Percentiles rank a stretch among this genome's conserved stretches.
Evolutionary conservation across 2,888 invertebrate genomes (phyloP).

Genomic region (Lasioglossum pauxillum): DNA sequence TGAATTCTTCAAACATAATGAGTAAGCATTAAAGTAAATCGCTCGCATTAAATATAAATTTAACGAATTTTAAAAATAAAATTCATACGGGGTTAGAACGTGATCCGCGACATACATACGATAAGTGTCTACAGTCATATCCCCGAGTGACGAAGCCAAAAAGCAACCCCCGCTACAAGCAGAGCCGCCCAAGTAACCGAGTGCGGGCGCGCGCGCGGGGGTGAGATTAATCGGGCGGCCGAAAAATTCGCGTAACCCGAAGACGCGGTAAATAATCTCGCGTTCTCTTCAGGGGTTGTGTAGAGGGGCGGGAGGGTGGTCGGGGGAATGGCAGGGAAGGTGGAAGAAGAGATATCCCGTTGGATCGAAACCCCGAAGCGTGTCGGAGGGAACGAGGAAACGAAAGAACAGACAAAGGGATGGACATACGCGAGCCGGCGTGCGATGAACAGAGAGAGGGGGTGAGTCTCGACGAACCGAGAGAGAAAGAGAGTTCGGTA

Average conservation of each 20-base stretch:
- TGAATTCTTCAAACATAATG: no score
- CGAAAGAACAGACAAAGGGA: constrained; percentile 40
- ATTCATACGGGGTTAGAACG: background rate
- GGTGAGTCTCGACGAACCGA: background rate
- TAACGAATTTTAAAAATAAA: background rate
- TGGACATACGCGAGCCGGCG: constrained; percentile 20
- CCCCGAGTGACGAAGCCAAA: background rate
- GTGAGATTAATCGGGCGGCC: constrained; percentile 62
- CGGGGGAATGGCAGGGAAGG: background rate
- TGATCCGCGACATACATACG: background rate
- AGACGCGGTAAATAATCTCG: constrained; percentile 56
- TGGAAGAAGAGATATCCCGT: constrained; percentile 43
- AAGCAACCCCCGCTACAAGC: background rate
- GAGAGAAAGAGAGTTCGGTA: constrained; percentile 27
- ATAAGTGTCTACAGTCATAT: background rate
- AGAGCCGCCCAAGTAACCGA: background rate
- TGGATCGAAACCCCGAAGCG: constrained; percentile 47
- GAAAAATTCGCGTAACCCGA: constrained; percentile 63
- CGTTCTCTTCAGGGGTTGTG: background rate
- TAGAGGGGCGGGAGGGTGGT: no score
- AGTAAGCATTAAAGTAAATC: no score
- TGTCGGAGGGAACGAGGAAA: constrained; percentile 21
- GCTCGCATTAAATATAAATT: no score
- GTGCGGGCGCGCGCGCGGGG: background rate
- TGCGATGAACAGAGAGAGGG: background rate